Evolutionary conservation across 2,888 invertebrate species (phyloP).

Genomic region (Melinopterus prodromus): DNA sequence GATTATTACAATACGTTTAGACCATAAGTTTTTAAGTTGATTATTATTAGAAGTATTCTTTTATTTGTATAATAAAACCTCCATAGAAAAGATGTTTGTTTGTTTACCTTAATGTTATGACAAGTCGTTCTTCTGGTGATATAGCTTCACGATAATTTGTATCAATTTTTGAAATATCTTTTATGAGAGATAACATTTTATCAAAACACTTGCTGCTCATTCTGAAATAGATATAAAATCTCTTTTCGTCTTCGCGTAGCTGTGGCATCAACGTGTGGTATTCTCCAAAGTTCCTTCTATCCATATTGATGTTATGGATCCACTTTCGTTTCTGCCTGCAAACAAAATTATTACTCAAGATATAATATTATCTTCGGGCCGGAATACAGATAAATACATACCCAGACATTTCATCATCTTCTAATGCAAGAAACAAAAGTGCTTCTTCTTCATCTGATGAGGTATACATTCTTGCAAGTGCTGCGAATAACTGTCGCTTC

Average conservation of each 20-base stretch:
- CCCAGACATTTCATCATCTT: too few relatives aligned
- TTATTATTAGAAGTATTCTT: background rate
- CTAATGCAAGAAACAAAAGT: too few relatives aligned
- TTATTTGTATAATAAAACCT: background rate
- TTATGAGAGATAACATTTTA: background rate
- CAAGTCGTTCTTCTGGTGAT: background rate
- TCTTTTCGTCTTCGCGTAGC: too few relatives aligned
- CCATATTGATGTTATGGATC: background rate
- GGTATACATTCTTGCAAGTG: too few relatives aligned
- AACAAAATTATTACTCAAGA: background rate
- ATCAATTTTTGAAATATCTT: background rate
- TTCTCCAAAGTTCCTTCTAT: background rate
- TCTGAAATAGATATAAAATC: background rate
- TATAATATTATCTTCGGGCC: too few relatives aligned
- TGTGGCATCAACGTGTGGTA: background rate
- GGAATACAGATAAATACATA: too few relatives aligned
- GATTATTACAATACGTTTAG: background rate
- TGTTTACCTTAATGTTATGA: constrained; percentile 4
- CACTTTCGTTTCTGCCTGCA: background rate
- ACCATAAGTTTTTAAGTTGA: background rate
- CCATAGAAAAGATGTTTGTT: background rate
- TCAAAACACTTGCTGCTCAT: background rate
- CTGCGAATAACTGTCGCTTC: too few relatives aligned
- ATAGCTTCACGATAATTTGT: constrained; percentile 1
- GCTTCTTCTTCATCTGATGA: too few relatives aligned